Evolutionary conservation across 2,888 invertebrate species (phyloP).

Genomic region (Scelioninae gen. 2): DNA sequence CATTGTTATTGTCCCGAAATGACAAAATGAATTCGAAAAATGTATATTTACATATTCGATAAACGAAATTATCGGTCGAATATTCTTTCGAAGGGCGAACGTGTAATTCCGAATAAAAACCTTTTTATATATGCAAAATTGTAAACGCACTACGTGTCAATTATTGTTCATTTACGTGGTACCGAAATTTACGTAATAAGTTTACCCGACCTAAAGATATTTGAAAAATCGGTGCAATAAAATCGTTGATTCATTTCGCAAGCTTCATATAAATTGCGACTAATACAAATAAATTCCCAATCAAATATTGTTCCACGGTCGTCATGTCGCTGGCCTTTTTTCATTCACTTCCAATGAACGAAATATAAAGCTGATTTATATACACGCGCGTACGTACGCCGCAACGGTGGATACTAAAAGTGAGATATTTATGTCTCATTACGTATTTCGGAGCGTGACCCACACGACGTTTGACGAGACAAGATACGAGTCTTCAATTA

Average conservation of each 20-base stretch:
- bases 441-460: not conserved
- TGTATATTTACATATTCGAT: not conserved
- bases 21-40: not conserved
- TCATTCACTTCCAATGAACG: no score
- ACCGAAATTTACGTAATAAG: not conserved
- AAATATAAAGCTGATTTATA: no score
- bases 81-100: no score
- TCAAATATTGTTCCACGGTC: no score
- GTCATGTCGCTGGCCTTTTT: no score
- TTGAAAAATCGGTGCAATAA: not conserved
- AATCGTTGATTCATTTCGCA: no score
- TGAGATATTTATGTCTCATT: conserved; percentile 13
- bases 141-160: conserved; percentile 8
- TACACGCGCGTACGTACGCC: not conserved
- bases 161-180: conserved; percentile 7
- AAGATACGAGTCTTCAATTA: conserved; percentile 23
- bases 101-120: no score
- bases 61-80: no score
- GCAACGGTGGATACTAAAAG: not conserved
- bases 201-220: not conserved
- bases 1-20: not conserved
- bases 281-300: no score
- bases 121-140: no score
- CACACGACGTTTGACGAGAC: not conserved
- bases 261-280: no score